Percentiles rank a stretch among this genome's conserved stretches.
Conservation (phyloP, 1,140 invertebrate genomes). For the Procambarus virginalis region DNA sequence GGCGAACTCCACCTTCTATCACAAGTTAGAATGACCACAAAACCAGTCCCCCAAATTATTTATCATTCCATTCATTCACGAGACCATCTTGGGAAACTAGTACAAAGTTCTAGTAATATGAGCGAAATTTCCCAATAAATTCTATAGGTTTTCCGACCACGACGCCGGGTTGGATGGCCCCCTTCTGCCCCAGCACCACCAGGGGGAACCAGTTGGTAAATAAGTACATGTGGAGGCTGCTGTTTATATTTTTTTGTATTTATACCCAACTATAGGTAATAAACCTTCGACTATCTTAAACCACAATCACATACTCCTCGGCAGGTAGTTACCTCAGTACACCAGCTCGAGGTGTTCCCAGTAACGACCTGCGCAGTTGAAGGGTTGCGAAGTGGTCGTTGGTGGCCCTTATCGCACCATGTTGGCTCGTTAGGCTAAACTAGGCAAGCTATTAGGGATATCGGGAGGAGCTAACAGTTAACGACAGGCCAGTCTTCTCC, state of each 20-base stretch:
- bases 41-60: conserved; percentile 7
- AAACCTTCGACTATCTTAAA: conserved; percentile 39
- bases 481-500: background rate
- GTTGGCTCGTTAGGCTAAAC: conserved; percentile 38
- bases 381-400: background rate
- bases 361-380: conserved; percentile 8
- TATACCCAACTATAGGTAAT: conserved; percentile 38
- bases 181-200: background rate
- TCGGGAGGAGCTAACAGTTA: conserved; percentile 4
- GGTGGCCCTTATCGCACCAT: conserved; percentile 1
- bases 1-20: no score
- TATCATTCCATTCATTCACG: conserved; percentile 11
- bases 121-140: background rate
- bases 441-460: conserved; percentile 7
- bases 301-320: conserved; percentile 23
- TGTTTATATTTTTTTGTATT: conserved; percentile 26
- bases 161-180: conserved; percentile 2
- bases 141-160: background rate
- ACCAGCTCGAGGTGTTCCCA: background rate
- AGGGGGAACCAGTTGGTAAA: conserved; percentile 30
- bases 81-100: background rate
- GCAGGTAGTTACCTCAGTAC: background rate
- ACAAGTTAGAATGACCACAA: background rate
- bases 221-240: conserved; percentile 23
- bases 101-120: background rate